Evolutionary conservation across 2,113 vertebrate genomes (phyloP), one percentile per base, ranked within the genome.

Genomic region (Callipepla californica): DNA sequence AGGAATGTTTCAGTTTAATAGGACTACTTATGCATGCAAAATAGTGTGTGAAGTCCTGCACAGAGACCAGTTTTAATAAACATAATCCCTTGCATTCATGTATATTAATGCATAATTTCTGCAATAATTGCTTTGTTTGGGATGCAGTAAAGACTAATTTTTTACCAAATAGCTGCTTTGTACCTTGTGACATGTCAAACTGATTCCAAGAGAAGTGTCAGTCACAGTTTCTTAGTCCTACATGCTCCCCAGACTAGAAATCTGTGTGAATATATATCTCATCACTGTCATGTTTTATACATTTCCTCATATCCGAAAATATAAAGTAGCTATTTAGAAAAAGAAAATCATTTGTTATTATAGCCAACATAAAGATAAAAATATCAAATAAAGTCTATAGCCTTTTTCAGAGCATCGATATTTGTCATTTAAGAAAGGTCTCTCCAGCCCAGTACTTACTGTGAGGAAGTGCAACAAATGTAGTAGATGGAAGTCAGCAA

Each of bases 401-500:
- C 9, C 13, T 32, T 76, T 76, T 81, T 84, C 36, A 74, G 80
- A 77, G 21, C 53, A 45, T 7, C 3, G 1, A 32, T 23, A 2
- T 67, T 73, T 79, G 44, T 70, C 6, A 9, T 66, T 17, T n/a
- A 32, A 73, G 16, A 17, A 32, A 79, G 5, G 8, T 45, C 9
- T 87, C 20, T 80, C 18, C 23, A 85, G 21, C 8, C 66, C 19
- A 0, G 1, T 40, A 13, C 22, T 22, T 23, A 51, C 1, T 10
- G 48, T 40, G 25, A 82, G 68, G 51, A 94, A 85, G 44, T 22
- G 8, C 66, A 74, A 10, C 11, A 65, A 51, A 85, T 79, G 5
- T 53, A 81, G 23, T 87, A 76, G 48, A 85, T 58, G 36, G 66
- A 95, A 94, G 91, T 78, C 63, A 92, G 81, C 25, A 87, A 67